Evolutionary conservation across 2,797 vertebrate genomes (phyloP).

Genomic region (Channa striata): DNA sequence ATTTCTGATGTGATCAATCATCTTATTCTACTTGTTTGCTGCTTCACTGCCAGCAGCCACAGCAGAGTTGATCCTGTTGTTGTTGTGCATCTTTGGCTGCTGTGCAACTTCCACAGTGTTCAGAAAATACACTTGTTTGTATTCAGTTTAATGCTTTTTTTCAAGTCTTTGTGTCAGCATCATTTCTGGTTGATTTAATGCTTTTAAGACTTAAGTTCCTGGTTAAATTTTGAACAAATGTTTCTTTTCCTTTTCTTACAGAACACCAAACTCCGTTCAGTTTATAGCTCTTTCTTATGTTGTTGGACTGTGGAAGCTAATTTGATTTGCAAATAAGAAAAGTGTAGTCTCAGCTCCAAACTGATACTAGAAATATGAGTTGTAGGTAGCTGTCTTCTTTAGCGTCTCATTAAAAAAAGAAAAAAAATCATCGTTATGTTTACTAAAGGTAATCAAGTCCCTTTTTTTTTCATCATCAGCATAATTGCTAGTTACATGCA

Average conservation of each 20-base stretch:
- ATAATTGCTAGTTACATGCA: neutral
- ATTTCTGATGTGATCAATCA: slow-evolving; percentile 81
- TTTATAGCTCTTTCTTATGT: slow-evolving; percentile 13
- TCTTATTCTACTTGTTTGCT: slow-evolving; percentile 69
- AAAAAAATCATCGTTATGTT: neutral
- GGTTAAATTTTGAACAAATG: slow-evolving; percentile 7
- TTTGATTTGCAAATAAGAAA: slow-evolving; percentile 9
- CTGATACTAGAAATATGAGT: neutral
- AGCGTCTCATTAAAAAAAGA: neutral
- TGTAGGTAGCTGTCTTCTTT: neutral
- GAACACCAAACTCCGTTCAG: slow-evolving; percentile 6
- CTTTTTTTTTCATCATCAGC: neutral
- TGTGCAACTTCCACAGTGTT: slow-evolving; percentile 45
- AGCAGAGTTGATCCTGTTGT: slow-evolving; percentile 50
- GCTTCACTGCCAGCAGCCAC: slow-evolving; percentile 63
- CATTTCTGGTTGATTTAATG: slow-evolving; percentile 25
- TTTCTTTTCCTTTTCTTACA: slow-evolving; percentile 2
- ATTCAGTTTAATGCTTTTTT: slow-evolving; percentile 34
- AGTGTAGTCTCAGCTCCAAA: neutral
- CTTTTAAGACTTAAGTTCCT: neutral
- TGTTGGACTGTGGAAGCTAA: slow-evolving; percentile 12
- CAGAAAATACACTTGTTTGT: slow-evolving; percentile 34
- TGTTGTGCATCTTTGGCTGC: slow-evolving; percentile 49
- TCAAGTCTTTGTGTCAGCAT: slow-evolving; percentile 23
- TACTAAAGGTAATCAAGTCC: neutral